Conservation (phyloP, 2,888 invertebrate species). For the Limnephilus rhombicus region DNA sequence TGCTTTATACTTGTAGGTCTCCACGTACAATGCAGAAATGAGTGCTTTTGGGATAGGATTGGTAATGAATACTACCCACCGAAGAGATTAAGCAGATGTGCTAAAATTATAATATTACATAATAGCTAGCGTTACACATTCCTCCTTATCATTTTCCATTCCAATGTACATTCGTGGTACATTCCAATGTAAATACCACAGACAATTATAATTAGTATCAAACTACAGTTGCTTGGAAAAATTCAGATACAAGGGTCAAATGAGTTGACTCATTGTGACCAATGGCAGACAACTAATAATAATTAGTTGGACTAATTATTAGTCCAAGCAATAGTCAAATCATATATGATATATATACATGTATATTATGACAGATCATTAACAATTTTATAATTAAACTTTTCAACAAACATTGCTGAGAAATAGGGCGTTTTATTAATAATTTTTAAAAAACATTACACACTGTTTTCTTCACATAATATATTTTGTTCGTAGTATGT, state of each 20-base stretch:
- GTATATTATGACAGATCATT: neutral
- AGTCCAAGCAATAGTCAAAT: neutral
- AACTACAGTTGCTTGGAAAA: neutral
- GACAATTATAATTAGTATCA: neutral
- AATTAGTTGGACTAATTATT: neutral
- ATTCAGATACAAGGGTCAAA: neutral
- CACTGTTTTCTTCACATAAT: too few relatives aligned
- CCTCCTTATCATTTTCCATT: neutral
- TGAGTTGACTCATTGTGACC: neutral
- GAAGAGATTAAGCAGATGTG: neutral
- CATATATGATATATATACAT: neutral
- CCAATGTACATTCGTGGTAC: neutral
- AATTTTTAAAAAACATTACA: too few relatives aligned
- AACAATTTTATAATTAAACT: neutral
- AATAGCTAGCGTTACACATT: neutral
- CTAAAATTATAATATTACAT: neutral
- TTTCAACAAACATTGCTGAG: neutral
- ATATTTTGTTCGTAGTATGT: neutral
- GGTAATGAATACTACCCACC: neutral
- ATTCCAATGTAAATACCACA: neutral
- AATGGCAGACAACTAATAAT: neutral
- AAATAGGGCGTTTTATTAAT: too few relatives aligned
- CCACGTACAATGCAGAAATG: too few relatives aligned
- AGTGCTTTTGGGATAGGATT: neutral
- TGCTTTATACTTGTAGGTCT: too few relatives aligned